Evolutionary conservation across 2,888 invertebrate genomes (phyloP), one percentile per base, ranked within the genome.

Genomic region (Oegoconia quadripuncta): DNA sequence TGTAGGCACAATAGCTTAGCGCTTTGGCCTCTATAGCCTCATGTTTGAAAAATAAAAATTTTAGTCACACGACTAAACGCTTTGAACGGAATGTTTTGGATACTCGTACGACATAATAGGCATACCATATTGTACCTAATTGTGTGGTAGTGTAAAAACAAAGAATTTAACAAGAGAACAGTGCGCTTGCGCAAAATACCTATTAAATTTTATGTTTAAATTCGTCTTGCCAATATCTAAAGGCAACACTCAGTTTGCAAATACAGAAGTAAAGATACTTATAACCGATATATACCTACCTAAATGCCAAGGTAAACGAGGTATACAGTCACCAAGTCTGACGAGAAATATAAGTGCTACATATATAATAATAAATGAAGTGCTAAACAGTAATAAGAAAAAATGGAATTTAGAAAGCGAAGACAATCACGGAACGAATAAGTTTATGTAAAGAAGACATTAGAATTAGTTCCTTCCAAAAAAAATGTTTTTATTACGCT

Each of bases 271-370:
- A 3, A 17, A n/a, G n/a, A n/a, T n/a, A n/a, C n/a, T n/a, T n/a
- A n/a, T n/a, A n/a, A n/a, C 5, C 17, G 16, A 12, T 20, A 7
- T 14, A 29, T 7, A 23, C 32, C 23, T 58, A 56, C 51, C 56
- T 71, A 81, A 83, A 83, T 82, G 83, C 76, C 83, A 83, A 83
- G 83, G 83, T 74, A 62, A 83, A 70, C 81, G 43, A 54, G 68
- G 69, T 63, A 58, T 50, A 68, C 72, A 77, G 74, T 78, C 74
- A 65, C 75, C 59, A 48, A 46, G 53, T 56, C 55, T 55, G 46
- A 54, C 51, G 47, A 54, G 45, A 64, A 59, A 42, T 39, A 36
- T 26, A 37, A 28, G n/a, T 17, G 16, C n/a, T 20, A 22, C 2
- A 29, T 8, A 15, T 16, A 25, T 34, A 17, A 13, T 32, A 39